phyloP scores from a whole-genome alignment of 2,888 invertebrate genomes.

The Conus canariensis region DNA sequence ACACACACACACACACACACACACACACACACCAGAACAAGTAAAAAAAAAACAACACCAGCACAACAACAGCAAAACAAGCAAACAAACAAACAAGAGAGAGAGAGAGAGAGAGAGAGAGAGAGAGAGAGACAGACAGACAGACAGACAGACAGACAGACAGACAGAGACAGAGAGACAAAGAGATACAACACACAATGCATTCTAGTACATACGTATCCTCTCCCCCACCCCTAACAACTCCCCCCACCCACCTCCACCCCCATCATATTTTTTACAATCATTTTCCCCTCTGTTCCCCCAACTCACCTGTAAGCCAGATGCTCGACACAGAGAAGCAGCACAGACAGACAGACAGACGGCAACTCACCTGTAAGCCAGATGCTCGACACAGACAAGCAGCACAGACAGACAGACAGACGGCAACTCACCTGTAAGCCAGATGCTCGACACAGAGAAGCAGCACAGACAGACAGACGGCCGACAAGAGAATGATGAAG shows the following conservation, averaged over 20 bases:
- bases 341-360: slow-evolving; percentile 70
- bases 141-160: neutral
- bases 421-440: slow-evolving; percentile 89
- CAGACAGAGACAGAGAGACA: no score
- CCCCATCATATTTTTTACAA: no score
- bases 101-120: no score
- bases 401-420: slow-evolving; percentile 78
- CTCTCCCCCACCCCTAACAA: neutral
- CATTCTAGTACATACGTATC: neutral
- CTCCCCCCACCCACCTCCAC: no score
- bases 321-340: slow-evolving; percentile 91
- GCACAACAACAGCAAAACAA: no score
- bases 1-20: no score
- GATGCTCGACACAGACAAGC: slow-evolving; percentile 90
- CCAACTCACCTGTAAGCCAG: slow-evolving; percentile 84
- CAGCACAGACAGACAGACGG: slow-evolving; percentile 78
- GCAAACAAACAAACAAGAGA: no score
- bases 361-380: slow-evolving; percentile 73
- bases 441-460: slow-evolving; percentile 92
- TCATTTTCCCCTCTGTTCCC: no score
- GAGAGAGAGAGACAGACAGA: no score
- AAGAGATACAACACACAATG: neutral
- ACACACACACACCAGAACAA: no score
- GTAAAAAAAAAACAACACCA: no score
- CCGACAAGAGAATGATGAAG: slow-evolving; percentile 71